Evolutionary conservation across 2,113 vertebrate genomes (phyloP), one percentile per base, ranked within the genome.

Genomic region (Mormoops blainvillei): DNA sequence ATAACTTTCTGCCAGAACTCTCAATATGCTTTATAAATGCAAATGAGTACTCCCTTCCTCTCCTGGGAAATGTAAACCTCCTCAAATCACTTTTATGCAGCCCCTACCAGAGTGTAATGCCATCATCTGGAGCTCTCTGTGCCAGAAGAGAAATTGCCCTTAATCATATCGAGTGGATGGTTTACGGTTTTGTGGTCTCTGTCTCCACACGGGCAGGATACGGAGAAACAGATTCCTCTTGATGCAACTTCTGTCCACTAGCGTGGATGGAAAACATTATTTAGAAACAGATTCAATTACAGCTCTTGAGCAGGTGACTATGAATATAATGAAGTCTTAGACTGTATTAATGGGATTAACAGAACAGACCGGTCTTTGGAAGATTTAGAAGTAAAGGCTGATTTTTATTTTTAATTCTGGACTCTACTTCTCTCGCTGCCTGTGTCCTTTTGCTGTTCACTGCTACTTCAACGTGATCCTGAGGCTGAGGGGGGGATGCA

Each of bases 11-110:
- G 97, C 97, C 94, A 97, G 97, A 87, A 95, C 95, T 93, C 96
- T 98, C 97, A 98, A 95, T 97, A 97, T 97, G 97, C 97, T 97
- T 97, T 97, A 95, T 98, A 97, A 96, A 98, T 98, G 97, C 97
- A 98, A 97, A 98, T 97, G 97, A 98, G 93, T 1, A 24, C 41
- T 65, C 43, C 33, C 86, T 94, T 94, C 93, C 94, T 96, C 97
- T 95, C 97, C 26, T 7, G 97, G 93, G 97, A 96, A 73, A 87
- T 91, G 91, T 96, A 96, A 98, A 96, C 97, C 88, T 97, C 94
- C 94, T 95, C 93, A 91, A 89, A 96, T 96, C 97, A 97, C 97
- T 98, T 96, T 95, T 54, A 96, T 84, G 95, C 91, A 50, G 88
- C 96, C 96, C 97, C 96, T 77, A 91, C 94, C 85, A 82, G 96